Percentiles rank a stretch among this genome's conserved stretches.
Evolutionary conservation across 2,113 vertebrate species (phyloP).

Genomic region (Natator depressus): DNA sequence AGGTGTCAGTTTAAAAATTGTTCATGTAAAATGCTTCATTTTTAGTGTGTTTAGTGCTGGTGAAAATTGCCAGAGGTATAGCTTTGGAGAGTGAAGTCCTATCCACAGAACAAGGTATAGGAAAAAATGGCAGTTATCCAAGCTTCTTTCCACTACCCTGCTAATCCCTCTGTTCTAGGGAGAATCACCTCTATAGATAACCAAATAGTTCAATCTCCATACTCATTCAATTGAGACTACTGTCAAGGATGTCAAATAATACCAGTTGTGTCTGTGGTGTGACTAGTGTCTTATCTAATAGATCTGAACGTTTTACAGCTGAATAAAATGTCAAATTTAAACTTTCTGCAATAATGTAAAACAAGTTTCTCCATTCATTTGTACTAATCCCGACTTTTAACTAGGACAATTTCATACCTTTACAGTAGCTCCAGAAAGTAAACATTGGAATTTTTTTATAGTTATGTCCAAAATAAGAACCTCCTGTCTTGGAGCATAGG

Average conservation of each 20-base stretch:
- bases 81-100: not conserved
- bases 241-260: not conserved
- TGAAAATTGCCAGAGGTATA: not conserved
- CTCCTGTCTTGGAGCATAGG: not conserved
- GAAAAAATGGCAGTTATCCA: not conserved
- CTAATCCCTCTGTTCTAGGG: not conserved
- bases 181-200: not conserved
- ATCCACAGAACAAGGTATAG: not conserved
- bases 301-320: not conserved
- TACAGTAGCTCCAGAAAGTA: not conserved
- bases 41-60: not conserved
- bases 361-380: not conserved
- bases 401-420: not conserved
- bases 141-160: not conserved
- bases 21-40: not conserved
- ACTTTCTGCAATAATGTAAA: not conserved
- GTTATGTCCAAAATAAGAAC: not conserved
- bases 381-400: not conserved
- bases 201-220: not conserved
- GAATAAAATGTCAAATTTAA: not conserved
- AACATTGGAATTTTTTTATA: not conserved
- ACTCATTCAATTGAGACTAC: not conserved
- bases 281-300: not conserved
- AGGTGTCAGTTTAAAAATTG: not conserved
- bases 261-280: not conserved